Evolutionary conservation across 2,113 vertebrate genomes (phyloP).

Genomic region (Carassius auratus): DNA sequence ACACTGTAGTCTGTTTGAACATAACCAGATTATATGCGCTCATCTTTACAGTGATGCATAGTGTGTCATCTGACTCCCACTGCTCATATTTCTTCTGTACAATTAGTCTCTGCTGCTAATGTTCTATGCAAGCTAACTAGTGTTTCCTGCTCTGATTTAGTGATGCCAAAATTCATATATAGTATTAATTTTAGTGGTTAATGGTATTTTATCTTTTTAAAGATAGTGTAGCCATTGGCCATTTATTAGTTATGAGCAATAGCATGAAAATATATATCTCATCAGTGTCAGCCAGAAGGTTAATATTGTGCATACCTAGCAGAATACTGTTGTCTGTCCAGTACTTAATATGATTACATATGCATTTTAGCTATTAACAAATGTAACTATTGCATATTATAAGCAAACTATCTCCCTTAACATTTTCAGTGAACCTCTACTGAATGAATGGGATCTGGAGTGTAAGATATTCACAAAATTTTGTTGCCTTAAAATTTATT

Average conservation of each 20-base stretch:
- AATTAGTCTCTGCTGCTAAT: constrained; percentile 35
- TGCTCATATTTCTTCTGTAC: constrained; percentile 27
- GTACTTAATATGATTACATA: neutral
- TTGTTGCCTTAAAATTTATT: neutral
- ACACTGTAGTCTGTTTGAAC: constrained; percentile 23
- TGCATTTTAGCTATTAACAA: neutral
- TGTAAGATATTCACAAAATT: neutral
- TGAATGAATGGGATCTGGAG: neutral
- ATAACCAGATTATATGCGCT: constrained; percentile 7
- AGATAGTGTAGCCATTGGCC: neutral
- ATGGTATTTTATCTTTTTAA: neutral
- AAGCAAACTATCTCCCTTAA: neutral
- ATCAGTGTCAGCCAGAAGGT: neutral
- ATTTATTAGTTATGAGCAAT: neutral
- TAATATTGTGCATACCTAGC: neutral
- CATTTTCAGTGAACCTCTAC: neutral
- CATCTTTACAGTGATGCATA: constrained; percentile 32
- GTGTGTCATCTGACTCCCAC: constrained; percentile 21
- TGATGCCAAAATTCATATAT: neutral
- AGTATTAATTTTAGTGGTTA: neutral
- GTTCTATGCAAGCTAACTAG: neutral
- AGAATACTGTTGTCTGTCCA: neutral
- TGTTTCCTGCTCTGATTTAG: neutral
- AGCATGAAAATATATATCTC: neutral
- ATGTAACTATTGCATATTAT: neutral